Evolutionary conservation across 1,140 invertebrate genomes (phyloP), one percentile per base, ranked within the genome.

Genomic region (Rhagoletis pomonella): DNA sequence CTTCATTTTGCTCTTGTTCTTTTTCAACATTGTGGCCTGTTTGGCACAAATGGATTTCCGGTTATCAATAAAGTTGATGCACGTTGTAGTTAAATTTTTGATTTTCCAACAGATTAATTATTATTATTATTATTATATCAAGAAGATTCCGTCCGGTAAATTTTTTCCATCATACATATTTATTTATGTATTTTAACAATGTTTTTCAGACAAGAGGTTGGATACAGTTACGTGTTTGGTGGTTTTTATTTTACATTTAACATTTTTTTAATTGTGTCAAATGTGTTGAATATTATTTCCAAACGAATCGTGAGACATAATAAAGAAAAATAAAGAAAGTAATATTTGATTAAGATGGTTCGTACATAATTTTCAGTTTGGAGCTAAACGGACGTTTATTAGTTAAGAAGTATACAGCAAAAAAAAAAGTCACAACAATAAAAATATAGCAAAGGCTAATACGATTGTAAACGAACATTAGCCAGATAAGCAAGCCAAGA

Each of bases 1-100:
- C 94, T 98, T 98, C 95, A 98, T 98, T 95, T 98, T 98, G 92
- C 96, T 96, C 94, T 98, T 98, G 95, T 96, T 96, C 95, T 97
- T 97, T 95, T 97, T 97, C 94, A 97, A 94, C 96, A 97, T 97
- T 92, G 96, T 97, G 90, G 96, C 96, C 96, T 97, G 95, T 93
- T 29, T 90, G 47, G n/a, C 14, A 64, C 29, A 86, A 42, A 62
- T 44, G 9, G 44, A 9, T 67, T 87, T 67, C 55, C 10, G 55
- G 12, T 87, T 59, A n/a, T 77, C 19, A 12, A 39, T 64, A 39
- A 4, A 64, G 10, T 44, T 86, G 14, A 47, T 77, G 29, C 42
- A 47, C n/a, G 12, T 47, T 58, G 50, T 84, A n/a, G 19, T 58
- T 60, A n/a, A 29, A 44, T 59, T 65, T 67, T 65, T 69, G 19